These are phyloP conservation scores for Callimorpha dominula DNA, from an alignment of 2,888 invertebrate genomes.

Conservation along the genomic window DNA sequence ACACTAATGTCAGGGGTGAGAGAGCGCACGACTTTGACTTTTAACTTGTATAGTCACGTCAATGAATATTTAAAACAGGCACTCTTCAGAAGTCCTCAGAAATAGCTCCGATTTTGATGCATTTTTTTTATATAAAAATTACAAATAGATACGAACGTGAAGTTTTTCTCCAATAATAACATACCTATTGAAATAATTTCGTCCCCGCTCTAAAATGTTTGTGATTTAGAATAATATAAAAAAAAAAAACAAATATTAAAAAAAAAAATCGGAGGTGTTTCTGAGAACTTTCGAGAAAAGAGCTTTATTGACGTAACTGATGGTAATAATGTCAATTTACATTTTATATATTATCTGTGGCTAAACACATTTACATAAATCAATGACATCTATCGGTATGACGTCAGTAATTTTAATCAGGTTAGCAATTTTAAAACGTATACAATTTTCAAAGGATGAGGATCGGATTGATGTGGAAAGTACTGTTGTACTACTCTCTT, in stretches of 20 bases:
- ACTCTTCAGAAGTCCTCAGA: no score
- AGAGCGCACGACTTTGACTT: slow-evolving; percentile 12
- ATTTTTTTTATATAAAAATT: not conserved
- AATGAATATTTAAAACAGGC: not conserved
- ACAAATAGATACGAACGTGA: no score
- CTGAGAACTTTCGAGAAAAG: no score
- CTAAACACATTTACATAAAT: not conserved
- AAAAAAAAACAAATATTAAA: no score
- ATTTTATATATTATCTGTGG: not conserved
- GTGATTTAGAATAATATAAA: no score
- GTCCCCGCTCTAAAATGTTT: no score
- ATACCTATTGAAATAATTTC: no score
- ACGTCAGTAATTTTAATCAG: not conserved
- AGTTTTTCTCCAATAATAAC: no score
- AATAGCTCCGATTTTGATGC: no score
- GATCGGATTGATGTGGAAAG: no score
- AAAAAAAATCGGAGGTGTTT: no score
- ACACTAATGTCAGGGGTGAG: slow-evolving; percentile 11
- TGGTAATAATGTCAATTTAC: not conserved
- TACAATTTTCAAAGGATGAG: not conserved
- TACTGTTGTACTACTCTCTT: no score
- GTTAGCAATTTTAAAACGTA: not conserved
- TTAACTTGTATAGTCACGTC: not conserved
- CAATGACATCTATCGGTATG: not conserved
- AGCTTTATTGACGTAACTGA: not conserved